Evolutionary conservation across 2,888 invertebrate genomes (phyloP), one percentile per base, ranked within the genome.

Genomic region (Cryptocephalus primarius): DNA sequence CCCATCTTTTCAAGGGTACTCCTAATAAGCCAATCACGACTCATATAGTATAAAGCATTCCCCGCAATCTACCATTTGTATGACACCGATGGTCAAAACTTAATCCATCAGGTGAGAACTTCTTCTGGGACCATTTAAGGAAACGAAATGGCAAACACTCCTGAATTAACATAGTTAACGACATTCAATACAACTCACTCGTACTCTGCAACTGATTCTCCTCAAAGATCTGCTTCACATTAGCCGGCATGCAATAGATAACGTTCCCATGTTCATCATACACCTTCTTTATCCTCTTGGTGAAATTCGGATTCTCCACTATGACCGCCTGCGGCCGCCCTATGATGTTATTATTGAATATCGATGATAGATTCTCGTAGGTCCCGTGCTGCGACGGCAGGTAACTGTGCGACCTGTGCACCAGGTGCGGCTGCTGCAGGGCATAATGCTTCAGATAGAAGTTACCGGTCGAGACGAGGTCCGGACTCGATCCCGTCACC

Each of bases 401-500:
- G 55, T 66, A 70, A 55, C 69, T 68, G 32, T 69, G 69, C 8
- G 70, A 69, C 11, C 70, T 57, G 54, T 70, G 68, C 13, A 70
- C 62, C 1, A 66, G 65, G 53, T 69, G 65, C 1, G 56, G 50
- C 1, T 48, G 47, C 36, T 65, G 63, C 47, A 48, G 48, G 46
- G 58, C 62, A 4, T 59, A 51, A 49, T 65, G 65, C 32, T 68
- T 67, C 56, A 77, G 77, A 1, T 82, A 64, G 33, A 82, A 75
- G 42, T 80, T 79, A 46, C 84, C 75, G 9, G 83, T 80, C 0
- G 88, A 86, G 1, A 88, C 85, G 50, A 87, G 67, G 66, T 87
- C 86, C 0, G 86, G 86, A 59, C 85, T 86, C 0, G 86, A 86
- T 0, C 86, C 86, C 1, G 83, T 82, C 0, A 83, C 83, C 50